Conservation (phyloP, 2,797 vertebrate species). For the Enteromius unitaeniatus region DNA sequence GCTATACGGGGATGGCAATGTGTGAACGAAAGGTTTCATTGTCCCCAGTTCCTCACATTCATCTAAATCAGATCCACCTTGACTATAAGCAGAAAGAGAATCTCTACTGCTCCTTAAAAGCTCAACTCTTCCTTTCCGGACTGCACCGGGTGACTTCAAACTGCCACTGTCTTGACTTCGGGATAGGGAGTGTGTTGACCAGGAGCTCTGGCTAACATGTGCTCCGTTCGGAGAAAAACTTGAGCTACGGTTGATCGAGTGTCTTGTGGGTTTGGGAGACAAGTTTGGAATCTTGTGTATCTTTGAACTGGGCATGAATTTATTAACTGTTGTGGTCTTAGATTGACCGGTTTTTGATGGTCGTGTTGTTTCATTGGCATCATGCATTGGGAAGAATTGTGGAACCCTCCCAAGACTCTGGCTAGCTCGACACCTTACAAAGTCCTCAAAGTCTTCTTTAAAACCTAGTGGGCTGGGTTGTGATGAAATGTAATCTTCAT, state of each 20-base stretch:
- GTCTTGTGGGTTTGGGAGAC: conserved; percentile 86
- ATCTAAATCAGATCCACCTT: conserved; percentile 75
- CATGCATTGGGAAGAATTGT: conserved; percentile 77
- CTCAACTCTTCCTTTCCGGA: conserved; percentile 90
- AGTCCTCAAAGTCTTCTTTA: conserved; percentile 74
- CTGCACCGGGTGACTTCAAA: conserved; percentile 85
- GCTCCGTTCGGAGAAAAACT: conserved; percentile 81
- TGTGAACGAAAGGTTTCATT: conserved; percentile 68
- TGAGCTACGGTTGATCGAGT: conserved; percentile 86
- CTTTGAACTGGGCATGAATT: conserved; percentile 89
- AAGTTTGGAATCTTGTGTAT: conserved; percentile 86
- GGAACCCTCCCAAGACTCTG: conserved; percentile 83
- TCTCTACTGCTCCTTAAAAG: conserved; percentile 79
- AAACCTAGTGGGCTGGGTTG: conserved; percentile 40
- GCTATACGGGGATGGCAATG: conserved; percentile 91
- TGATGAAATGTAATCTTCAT: conserved; percentile 32
- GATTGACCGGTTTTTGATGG: conserved; percentile 81
- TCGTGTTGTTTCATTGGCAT: conserved; percentile 72
- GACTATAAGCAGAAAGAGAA: conserved; percentile 70
- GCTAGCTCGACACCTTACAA: conserved; percentile 84
- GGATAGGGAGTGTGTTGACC: conserved; percentile 87
- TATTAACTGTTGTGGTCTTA: conserved; percentile 89
- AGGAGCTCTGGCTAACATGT: conserved; percentile 72
- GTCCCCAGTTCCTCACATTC: conserved; percentile 67
- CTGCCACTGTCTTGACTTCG: conserved; percentile 84